Evolutionary conservation across 2,113 vertebrate genomes (phyloP), one percentile per base, ranked within the genome.

Genomic region (Cyprinus carpio): DNA sequence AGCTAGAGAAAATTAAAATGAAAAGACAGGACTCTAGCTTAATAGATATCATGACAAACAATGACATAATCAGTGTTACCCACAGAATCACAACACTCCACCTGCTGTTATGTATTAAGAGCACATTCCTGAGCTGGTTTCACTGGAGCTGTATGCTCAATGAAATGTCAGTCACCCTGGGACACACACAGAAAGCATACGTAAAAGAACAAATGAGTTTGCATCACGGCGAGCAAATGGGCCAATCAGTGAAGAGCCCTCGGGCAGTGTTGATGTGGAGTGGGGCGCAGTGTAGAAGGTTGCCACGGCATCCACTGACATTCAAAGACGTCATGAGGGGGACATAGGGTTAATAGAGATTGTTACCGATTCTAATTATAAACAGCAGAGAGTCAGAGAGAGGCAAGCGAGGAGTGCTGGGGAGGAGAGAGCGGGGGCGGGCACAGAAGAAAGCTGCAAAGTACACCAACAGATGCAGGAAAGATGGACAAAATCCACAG

Each of bases 281-380:
- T 58, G 81, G 67, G 58, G 84, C 60, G 29, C 31, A 72, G 43
- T 34, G 56, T 62, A 67, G 51, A 86, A 82, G 86, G 89, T 91
- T 91, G 85, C 89, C 89, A 91, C 87, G 82, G 89, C 82, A 89
- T 86, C 89, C 82, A 82, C 82, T 90, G 86, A 90, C 90, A 90
- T 88, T 90, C 87, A 89, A 83, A 84, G 84, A 90, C 88, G 89
- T 91, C 90, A 91, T 82, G 25, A 69, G 88, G 84, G 78, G 84
- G 82, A 77, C 29, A 82, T 80, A 77, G 83, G 88, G 88, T 87
- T 88, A 89, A 80, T 87, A 90, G 90, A 90, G 89, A 87, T 91
- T 89, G 89, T 91, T 88, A 90, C 85, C 79, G 34, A 69, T 84
- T 88, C 89, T 88, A 90, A 91, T 88, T 90, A 88, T 90, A 90